Conservation (phyloP, 2,113 vertebrate species). For the Bolborhynchus lineola region DNA sequence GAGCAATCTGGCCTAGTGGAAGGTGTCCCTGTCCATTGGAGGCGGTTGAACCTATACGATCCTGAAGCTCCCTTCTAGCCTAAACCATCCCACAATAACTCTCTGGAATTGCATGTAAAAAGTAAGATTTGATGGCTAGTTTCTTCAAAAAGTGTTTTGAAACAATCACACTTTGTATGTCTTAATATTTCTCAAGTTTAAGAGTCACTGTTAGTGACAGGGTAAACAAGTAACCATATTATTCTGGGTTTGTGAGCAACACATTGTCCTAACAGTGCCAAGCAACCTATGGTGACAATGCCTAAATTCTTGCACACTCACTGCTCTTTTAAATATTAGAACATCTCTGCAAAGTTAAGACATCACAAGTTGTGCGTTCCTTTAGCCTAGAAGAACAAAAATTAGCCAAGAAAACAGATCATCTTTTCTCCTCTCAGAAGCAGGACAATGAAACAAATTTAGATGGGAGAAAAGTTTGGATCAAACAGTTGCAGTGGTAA, state of each 20-base stretch:
- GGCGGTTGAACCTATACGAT: neutral
- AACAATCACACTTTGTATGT: neutral
- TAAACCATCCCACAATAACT: neutral
- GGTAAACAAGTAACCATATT: slow-evolving; percentile 18
- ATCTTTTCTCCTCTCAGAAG: neutral
- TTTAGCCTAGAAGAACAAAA: neutral
- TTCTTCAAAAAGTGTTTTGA: neutral
- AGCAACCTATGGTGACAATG: neutral
- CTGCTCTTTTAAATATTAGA: neutral
- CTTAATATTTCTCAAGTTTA: neutral
- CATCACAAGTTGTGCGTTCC: neutral
- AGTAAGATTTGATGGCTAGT: neutral
- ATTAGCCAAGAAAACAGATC: neutral
- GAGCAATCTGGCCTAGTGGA: neutral
- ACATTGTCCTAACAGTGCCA: neutral
- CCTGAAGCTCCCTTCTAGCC: neutral
- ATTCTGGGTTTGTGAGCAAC: neutral
- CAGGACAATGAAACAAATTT: neutral
- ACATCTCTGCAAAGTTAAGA: neutral
- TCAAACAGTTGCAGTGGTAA: neutral
- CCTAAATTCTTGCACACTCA: neutral
- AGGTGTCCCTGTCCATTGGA: neutral
- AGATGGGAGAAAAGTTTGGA: neutral
- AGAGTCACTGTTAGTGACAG: neutral
- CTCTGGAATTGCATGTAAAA: neutral